Evolutionary conservation across 1,140 invertebrate genomes (phyloP).

Genomic region (Papilio polyxenes): DNA sequence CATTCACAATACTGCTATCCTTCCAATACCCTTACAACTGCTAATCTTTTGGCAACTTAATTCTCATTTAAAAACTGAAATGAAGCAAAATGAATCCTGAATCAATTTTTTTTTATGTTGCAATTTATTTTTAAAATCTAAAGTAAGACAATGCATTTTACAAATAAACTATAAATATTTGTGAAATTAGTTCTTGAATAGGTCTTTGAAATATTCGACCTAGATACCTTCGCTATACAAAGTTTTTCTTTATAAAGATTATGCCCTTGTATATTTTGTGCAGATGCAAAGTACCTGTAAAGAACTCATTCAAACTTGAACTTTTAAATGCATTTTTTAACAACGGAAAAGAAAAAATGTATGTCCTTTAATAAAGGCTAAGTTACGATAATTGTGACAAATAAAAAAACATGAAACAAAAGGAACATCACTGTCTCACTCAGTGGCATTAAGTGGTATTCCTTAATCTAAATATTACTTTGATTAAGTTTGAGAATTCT

Average conservation of each 20-base stretch:
- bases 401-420: no score
- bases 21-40: background rate
- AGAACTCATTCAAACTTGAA: background rate
- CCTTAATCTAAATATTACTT: no score
- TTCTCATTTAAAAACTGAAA: background rate
- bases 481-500: no score
- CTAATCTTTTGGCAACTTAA: background rate
- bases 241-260: background rate
- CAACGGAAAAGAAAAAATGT: no score
- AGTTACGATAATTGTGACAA: no score
- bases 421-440: no score
- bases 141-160: background rate
- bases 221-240: background rate
- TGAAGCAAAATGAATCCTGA: background rate
- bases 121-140: background rate
- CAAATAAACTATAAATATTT: background rate
- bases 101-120: no score
- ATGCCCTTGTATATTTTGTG: background rate
- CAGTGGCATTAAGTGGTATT: no score
- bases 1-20: background rate
- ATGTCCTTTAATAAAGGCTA: no score
- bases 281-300: background rate
- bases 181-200: background rate
- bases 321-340: background rate
- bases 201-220: conserved; percentile 16